A percentile compares a stretch with the other conserved stretches of the same genome.
These are phyloP conservation scores for Ganaspis sp. DNA, from an alignment of 1,140 invertebrate genomes.

Conservation along the genomic window DNA sequence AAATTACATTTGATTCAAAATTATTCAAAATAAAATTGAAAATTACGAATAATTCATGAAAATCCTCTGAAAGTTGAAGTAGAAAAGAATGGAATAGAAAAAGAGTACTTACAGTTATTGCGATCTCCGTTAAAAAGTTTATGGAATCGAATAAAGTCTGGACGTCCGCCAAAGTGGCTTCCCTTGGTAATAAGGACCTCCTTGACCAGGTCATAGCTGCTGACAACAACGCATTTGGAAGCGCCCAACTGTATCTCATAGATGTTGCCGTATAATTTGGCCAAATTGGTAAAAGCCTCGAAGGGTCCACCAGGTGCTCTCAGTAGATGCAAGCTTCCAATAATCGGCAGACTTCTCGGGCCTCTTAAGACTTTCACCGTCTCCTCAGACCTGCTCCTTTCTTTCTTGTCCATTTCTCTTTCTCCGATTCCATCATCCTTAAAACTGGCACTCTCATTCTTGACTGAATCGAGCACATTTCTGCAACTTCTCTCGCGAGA, in stretches of 20 bases:
- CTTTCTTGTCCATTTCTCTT: conserved; percentile 16
- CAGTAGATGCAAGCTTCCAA: conserved; percentile 84
- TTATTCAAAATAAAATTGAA: too few relatives aligned
- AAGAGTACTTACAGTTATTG: conserved; percentile 84
- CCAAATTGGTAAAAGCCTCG: conserved; percentile 82
- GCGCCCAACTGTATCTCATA: conserved; percentile 84
- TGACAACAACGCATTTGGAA: conserved; percentile 85
- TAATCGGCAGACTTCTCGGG: conserved; percentile 82
- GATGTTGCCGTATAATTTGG: conserved; percentile 85
- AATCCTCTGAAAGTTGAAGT: neutral
- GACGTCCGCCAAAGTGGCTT: conserved; percentile 86
- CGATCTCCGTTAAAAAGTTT: conserved; percentile 85
- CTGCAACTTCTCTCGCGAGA: neutral
- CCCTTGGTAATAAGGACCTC: conserved; percentile 89
- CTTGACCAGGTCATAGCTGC: conserved; percentile 83
- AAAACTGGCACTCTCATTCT: neutral
- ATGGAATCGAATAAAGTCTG: conserved; percentile 86
- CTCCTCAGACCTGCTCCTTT: neutral
- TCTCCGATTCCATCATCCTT: conserved; percentile 23
- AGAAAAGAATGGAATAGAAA: conserved; percentile 8
- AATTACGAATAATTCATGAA: neutral
- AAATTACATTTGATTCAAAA: neutral
- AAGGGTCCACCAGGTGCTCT: conserved; percentile 82
- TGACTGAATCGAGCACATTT: neutral
- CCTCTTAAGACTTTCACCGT: conserved; percentile 72